phyloP scores from a whole-genome alignment of 2,888 invertebrate genomes.

The Globia sparganii region DNA sequence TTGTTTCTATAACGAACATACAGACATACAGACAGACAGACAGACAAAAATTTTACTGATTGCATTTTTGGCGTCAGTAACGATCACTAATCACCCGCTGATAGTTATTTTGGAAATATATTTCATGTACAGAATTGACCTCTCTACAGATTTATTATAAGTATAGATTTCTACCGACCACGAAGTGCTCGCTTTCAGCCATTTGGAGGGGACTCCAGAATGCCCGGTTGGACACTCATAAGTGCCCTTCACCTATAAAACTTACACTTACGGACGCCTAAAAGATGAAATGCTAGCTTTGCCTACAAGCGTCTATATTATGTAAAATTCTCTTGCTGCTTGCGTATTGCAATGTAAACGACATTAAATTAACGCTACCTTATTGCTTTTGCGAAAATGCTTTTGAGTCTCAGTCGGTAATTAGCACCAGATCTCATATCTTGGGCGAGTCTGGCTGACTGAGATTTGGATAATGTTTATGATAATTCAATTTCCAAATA shows the following conservation, averaged over 20 bases:
- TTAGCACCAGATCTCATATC: not conserved
- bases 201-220: not conserved
- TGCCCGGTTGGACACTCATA: not conserved
- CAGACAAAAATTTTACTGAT: too few species aligned
- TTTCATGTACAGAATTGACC: too few species aligned
- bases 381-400: not conserved
- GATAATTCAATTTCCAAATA: not conserved
- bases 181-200: not conserved
- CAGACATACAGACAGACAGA: too few species aligned
- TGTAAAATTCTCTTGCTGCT: not conserved
- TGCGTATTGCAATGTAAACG: slow-evolving; percentile 3
- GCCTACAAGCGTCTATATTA: not conserved
- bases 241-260: slow-evolving; percentile 4
- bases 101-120: too few species aligned
- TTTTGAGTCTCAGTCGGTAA: not conserved
- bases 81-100: too few species aligned
- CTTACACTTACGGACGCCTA: slow-evolving; percentile 3
- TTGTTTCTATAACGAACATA: too few species aligned
- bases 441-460: not conserved
- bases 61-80: too few species aligned
- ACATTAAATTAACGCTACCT: not conserved
- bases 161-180: not conserved
- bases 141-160: too few species aligned
- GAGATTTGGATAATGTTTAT: not conserved
- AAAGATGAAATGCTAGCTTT: not conserved